These are phyloP conservation scores for Apocrypta bakeri DNA, from an alignment of 1,140 invertebrate species.

Conservation along the genomic window DNA sequence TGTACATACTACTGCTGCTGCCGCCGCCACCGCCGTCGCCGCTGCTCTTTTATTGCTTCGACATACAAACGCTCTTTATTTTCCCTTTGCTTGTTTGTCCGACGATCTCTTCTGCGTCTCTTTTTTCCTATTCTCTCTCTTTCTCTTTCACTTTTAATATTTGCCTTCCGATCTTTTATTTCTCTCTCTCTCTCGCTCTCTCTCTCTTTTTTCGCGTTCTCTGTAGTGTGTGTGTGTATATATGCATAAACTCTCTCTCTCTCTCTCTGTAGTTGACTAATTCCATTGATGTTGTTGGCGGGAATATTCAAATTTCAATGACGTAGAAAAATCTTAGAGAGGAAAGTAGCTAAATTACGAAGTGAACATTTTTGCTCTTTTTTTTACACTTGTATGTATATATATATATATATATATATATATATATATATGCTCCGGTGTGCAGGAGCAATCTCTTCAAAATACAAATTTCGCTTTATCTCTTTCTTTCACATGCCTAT, in stretches of 20 bases:
- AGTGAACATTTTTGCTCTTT: slow-evolving; percentile 1
- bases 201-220: neutral
- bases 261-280: no score
- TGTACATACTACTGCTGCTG: neutral
- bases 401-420: neutral
- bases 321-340: no score
- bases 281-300: no score
- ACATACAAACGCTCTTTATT: slow-evolving; percentile 53
- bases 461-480: slow-evolving; percentile 40
- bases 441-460: slow-evolving; percentile 20
- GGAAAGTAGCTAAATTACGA: neutral
- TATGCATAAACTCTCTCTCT: no score
- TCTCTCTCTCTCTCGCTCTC: slow-evolving; percentile 10
- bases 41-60: slow-evolving; percentile 45
- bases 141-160: slow-evolving; percentile 45
- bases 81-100: slow-evolving; percentile 44
- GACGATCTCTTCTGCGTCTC: neutral
- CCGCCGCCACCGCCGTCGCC: no score
- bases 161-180: slow-evolving; percentile 15
- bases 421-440: no score
- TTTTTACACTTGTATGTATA: neutral
- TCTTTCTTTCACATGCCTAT: slow-evolving; percentile 49
- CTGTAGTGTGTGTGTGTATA: neutral
- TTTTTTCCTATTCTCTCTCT: slow-evolving; percentile 44
- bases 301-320: no score